phyloP scores from a whole-genome alignment of 2,113 vertebrate species.

The Strigops habroptila region DNA sequence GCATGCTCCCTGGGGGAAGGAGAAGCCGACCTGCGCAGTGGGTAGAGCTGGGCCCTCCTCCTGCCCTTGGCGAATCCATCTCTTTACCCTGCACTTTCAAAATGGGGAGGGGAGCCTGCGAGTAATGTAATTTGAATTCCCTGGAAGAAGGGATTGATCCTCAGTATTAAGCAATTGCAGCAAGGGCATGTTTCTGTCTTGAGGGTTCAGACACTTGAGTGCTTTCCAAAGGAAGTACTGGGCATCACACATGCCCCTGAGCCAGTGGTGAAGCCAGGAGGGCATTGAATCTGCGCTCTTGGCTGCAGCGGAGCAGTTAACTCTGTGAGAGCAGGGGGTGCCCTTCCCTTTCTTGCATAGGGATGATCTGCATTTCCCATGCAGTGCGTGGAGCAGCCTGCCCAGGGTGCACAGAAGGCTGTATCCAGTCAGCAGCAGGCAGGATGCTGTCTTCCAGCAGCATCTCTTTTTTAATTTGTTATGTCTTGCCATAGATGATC shows the following conservation, averaged over 20 bases:
- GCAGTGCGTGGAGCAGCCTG: accelerated
- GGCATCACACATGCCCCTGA: not conserved
- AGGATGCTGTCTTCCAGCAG: not conserved
- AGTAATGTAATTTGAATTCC: not conserved
- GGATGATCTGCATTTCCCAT: accelerated
- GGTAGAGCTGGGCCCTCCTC: not conserved
- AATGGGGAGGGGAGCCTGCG: accelerated
- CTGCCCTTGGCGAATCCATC: accelerated
- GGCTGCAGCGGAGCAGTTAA: not conserved
- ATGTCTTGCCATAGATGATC: not conserved
- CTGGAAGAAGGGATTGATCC: not conserved
- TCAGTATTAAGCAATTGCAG: not conserved
- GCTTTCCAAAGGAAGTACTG: not conserved
- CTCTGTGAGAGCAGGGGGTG: accelerated
- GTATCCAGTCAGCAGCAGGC: not conserved
- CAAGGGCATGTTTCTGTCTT: accelerated
- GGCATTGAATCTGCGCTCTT: accelerated
- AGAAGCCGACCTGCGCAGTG: not conserved
- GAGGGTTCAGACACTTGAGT: not conserved
- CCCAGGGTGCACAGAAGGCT: not conserved
- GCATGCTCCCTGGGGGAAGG: not conserved
- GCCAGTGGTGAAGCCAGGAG: not conserved
- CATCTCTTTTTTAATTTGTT: not conserved
- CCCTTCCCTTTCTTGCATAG: accelerated
- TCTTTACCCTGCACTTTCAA: not conserved